Base-by-base conservation (phyloP, 2,797 vertebrate species). In the Loris lydekkerianus region DNA sequence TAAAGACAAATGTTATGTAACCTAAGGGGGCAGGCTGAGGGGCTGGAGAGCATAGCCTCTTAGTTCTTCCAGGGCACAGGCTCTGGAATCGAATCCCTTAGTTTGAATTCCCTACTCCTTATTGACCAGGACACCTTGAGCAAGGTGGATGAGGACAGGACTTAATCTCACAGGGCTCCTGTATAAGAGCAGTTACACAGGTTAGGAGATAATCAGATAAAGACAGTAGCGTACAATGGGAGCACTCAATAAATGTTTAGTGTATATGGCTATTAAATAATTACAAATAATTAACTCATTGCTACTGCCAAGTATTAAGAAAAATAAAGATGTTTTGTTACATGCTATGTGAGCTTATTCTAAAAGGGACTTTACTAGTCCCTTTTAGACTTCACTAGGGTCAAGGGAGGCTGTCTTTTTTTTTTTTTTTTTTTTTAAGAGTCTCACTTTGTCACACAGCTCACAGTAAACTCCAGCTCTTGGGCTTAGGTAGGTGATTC, bases 241-340 rank as follows among this genome's bases (percentile, higher is more conserved):
- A 58, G 14, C 56, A 58, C 73, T 63, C 69, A 72, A 29, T 37
- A 80, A 87, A 69, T 65, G 18, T 61, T n/a, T 53, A 53, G 49
- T 53, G 86, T 6, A 60, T 7, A 40, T 17, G 80, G 80, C 37
- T 82, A 89, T 20, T 77, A 83, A 89, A 65, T 89, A 90, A 95
- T 63, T 70, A 90, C 58, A 95, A 67, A 37, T 72, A 56, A 78
- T 53, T 31, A 89, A 65, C 31, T 60, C 93, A 78, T 7, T 86
- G 37, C 61, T 61, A 76, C 8, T 67, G 40, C 53, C 72, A 70
- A 84, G 10, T 80, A 31, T 40, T 53, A 78, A 77, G 86, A 76
- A 72, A 95, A 91, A 93, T 60, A 90, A 73, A 67, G 40, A 80
- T 72, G 43, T 72, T 85, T 56, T 91, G 76, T 92, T 87, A 73